Base-by-base conservation (phyloP, 1,140 invertebrate species). In the Popillia japonica region DNA sequence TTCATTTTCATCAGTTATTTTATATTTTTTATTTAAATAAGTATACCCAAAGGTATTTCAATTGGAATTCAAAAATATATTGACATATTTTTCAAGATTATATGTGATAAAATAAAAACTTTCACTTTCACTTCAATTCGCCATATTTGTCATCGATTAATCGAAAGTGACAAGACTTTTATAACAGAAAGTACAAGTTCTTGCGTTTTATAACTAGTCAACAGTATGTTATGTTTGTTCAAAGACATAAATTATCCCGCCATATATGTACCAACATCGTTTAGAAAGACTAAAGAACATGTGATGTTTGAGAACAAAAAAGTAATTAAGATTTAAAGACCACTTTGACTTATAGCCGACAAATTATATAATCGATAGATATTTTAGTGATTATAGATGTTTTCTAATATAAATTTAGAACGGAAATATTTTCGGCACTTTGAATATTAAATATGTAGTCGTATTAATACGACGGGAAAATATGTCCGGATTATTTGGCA, bases 121-220 rank as follows among this genome's bases (percentile, higher is more conserved):
- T 55, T 55, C 48, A 55, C 48, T 55, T 55, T 55, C 48, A 55
- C 48, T 55, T n/a, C 4, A n/a, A 55, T 55, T 6, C 14, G 48
- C 6, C 48, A 17, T 55, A 55, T 55, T 6, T 55, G 11, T 55
- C 17, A 55, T 55, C 48, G 48, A 55, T 55, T 55, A 55, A 17
- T 55, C 14, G 48, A 55, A 55, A 55, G 48, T 55, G 48, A 55
- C 48, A 55, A 55, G 48, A 4, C 48, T 14, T 55, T 55, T 55
- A 17, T 17, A n/a, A n/a, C 17, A 0, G 48, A 55, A 17, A 55
- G 17, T 2, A 10, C 2, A 7, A 44, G 11, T 55, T 34, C 2
- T 34, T n/a, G 14, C 48, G 14, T 55, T 55, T 48, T 14, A 55
- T 17, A 48, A 17, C 48, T 14, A n/a, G 14, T 55, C n/a, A 55